A percentile compares a stretch with the other conserved stretches of the same genome.
phyloP scores from a whole-genome alignment of 2,113 vertebrate species.

The Neogobius melanostomus region DNA sequence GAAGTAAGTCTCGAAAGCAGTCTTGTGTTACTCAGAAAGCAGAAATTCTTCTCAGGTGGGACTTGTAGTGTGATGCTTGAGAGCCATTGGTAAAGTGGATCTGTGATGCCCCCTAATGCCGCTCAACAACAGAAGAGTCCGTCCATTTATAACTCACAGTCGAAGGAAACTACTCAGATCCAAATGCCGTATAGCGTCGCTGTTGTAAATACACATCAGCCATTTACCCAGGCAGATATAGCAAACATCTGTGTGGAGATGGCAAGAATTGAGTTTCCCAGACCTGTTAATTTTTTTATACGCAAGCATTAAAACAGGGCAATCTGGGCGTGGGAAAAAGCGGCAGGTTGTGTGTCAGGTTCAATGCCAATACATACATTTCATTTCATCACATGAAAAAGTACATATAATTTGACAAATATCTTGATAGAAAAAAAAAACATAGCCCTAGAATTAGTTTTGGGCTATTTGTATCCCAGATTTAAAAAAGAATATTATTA shows the following conservation, averaged over 20 bases:
- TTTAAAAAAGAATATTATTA: too few relatives aligned
- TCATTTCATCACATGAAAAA: too few relatives aligned
- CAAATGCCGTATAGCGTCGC: constrained; percentile 52
- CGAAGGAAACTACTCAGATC: neutral
- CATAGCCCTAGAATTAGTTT: too few relatives aligned
- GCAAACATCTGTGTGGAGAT: constrained; percentile 64
- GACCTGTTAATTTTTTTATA: neutral
- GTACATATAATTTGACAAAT: too few relatives aligned
- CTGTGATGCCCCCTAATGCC: constrained; percentile 48
- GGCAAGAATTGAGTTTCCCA: constrained; percentile 1
- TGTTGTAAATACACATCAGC: constrained; percentile 66
- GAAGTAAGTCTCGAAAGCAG: too few relatives aligned
- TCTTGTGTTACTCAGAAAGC: too few relatives aligned
- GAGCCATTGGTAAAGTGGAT: neutral
- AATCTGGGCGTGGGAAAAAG: neutral
- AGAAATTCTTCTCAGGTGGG: too few relatives aligned
- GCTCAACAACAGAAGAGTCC: constrained; percentile 34
- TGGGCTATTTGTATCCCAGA: too few relatives aligned
- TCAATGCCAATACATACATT: too few relatives aligned
- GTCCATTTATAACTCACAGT: constrained; percentile 24
- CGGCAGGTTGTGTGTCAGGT: neutral
- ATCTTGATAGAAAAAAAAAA: too few relatives aligned
- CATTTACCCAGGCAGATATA: constrained; percentile 66
- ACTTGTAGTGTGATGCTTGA: too few relatives aligned
- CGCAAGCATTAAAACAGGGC: neutral